These are phyloP conservation scores for Nomada ruficornis DNA, from an alignment of 2,888 invertebrate genomes.

Conservation along the genomic window DNA sequence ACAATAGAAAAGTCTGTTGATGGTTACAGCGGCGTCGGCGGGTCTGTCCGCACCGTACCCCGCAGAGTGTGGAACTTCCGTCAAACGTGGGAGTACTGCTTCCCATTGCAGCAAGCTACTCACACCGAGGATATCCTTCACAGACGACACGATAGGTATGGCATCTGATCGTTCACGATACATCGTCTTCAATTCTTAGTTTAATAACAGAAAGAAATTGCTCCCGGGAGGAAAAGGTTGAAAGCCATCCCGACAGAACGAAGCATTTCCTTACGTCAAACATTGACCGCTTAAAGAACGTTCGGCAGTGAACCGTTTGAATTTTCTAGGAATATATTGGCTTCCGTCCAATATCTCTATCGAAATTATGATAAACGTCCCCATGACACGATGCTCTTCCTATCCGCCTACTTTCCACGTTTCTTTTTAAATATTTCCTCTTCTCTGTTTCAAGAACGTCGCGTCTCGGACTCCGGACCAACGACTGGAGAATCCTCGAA, in stretches of 20 bases:
- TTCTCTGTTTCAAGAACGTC: constrained; percentile 70
- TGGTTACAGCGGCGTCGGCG: constrained; percentile 70
- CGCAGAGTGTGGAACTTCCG: constrained; percentile 64
- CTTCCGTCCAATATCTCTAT: too few relatives aligned
- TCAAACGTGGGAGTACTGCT: constrained; percentile 75
- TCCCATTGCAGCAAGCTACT: constrained; percentile 77
- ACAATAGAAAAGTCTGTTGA: constrained; percentile 12
- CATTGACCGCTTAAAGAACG: too few relatives aligned
- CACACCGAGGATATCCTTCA: constrained; percentile 82
- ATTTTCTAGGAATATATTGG: too few relatives aligned
- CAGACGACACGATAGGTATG: constrained; percentile 83
- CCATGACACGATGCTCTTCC: background rate
- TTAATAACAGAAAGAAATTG: too few relatives aligned
- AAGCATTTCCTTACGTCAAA: too few relatives aligned
- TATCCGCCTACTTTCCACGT: too few relatives aligned
- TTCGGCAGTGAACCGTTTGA: too few relatives aligned
- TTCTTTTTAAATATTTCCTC: background rate
- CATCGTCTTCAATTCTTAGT: too few relatives aligned
- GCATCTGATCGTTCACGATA: background rate
- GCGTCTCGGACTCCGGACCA: constrained; percentile 79
- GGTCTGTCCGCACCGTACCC: constrained; percentile 71
- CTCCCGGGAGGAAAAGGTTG: too few relatives aligned
- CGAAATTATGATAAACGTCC: too few relatives aligned
- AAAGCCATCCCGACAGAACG: too few relatives aligned
- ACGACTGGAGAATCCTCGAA: constrained; percentile 72